A percentile compares a stretch with the other conserved stretches of the same genome.
phyloP scores from a whole-genome alignment of 2,888 invertebrate genomes.

The Willowsia nigromaculata region DNA sequence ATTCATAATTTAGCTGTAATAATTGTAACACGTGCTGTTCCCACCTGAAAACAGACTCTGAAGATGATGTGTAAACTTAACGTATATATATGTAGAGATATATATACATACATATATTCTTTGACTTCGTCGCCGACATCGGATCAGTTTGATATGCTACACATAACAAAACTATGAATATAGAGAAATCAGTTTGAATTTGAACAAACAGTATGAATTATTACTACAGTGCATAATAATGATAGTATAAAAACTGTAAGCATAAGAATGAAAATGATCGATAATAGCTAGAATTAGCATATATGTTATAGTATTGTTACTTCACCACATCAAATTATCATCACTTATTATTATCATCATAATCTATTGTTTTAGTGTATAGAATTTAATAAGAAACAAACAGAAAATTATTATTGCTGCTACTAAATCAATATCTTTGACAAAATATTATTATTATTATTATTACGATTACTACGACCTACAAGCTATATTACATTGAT shows the following conservation, averaged over 20 bases:
- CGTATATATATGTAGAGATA: slow-evolving; percentile 9
- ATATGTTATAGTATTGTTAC: slow-evolving; percentile 39
- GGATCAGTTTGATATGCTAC: slow-evolving; percentile 59
- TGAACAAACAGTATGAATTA: slow-evolving; percentile 57
- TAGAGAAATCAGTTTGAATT: slow-evolving; percentile 18
- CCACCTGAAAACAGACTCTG: slow-evolving; percentile 71
- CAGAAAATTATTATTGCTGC: background rate
- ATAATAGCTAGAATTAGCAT: background rate
- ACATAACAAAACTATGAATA: background rate
- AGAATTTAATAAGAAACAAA: slow-evolving; percentile 35
- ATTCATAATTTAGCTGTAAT: slow-evolving; percentile 21
- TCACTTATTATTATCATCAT: slow-evolving; percentile 32
- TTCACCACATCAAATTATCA: slow-evolving; percentile 13
- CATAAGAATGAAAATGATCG: slow-evolving; percentile 20
- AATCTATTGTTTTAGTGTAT: slow-evolving; percentile 31
- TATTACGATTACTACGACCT: background rate
- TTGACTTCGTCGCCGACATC: slow-evolving; percentile 59
- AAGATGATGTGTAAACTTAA: slow-evolving; percentile 34
- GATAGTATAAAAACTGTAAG: background rate
- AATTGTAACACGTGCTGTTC: slow-evolving; percentile 66
- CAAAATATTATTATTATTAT: slow-evolving; percentile 10
- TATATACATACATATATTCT: slow-evolving; percentile 57
- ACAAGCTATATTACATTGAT: background rate
- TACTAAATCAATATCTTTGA: slow-evolving; percentile 13
- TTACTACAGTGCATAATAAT: slow-evolving; percentile 29